A percentile compares a stretch with the other conserved stretches of the same genome.
phyloP scores from a whole-genome alignment of 2,113 vertebrate species.

The Podarcis cretensis region DNA sequence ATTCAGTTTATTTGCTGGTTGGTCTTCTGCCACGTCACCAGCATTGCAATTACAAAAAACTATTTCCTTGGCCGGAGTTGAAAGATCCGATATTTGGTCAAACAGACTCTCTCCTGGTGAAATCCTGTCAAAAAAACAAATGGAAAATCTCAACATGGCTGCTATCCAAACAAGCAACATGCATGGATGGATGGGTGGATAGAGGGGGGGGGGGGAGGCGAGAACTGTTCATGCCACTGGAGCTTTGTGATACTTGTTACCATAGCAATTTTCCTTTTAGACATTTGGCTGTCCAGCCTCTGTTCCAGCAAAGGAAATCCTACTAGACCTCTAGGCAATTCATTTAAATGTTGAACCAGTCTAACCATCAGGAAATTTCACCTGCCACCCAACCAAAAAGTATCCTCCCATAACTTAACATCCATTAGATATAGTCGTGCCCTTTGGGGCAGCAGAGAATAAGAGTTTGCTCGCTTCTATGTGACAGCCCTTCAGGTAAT shows the following conservation, averaged over 20 bases:
- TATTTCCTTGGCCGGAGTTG: slow-evolving; percentile 42
- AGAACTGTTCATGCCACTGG: not conserved
- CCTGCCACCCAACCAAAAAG: too few species aligned
- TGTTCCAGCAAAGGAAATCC: not conserved
- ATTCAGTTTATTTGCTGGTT: slow-evolving; percentile 52
- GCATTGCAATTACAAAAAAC: slow-evolving; percentile 79
- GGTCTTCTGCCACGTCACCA: slow-evolving; percentile 25
- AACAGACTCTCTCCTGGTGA: slow-evolving; percentile 87
- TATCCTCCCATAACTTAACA: too few species aligned
- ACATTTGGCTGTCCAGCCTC: not conserved
- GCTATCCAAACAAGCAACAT: not conserved
- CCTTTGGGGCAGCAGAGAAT: too few species aligned
- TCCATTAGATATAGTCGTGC: too few species aligned
- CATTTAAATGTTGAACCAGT: too few species aligned
- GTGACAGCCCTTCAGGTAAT: too few species aligned
- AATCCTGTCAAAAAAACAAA: slow-evolving; percentile 76
- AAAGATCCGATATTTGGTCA: slow-evolving; percentile 75
- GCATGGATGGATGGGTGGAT: not conserved
- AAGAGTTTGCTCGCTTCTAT: too few species aligned
- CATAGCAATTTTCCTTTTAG: not conserved
- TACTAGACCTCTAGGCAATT: too few species aligned
- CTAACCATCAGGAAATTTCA: too few species aligned
- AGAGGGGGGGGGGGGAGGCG: not conserved
- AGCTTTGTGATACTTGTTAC: not conserved
- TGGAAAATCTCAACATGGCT: slow-evolving; percentile 14